Percentiles rank a stretch among this genome's conserved stretches.
Evolutionary conservation across 1,140 invertebrate species (phyloP).

Genomic region (Oryctes rhinoceros): DNA sequence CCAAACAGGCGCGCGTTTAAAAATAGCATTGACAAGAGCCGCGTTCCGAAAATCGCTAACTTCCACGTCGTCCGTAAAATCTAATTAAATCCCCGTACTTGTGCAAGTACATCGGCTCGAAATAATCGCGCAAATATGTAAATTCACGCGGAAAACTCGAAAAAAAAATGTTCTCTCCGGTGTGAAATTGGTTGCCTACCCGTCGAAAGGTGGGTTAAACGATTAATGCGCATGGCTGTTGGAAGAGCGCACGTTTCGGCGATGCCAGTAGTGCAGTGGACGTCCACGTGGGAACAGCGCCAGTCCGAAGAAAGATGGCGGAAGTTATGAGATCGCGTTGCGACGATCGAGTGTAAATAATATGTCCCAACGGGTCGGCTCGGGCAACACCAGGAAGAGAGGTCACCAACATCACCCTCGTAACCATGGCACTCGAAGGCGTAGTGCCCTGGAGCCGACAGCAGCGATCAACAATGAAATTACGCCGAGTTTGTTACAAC

Average conservation of each 20-base stretch:
- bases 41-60: no score
- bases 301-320: slow-evolving; percentile 62
- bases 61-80: no score
- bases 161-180: background rate
- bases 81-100: no score
- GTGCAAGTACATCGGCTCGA: no score
- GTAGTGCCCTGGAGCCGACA: slow-evolving; percentile 57
- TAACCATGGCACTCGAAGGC: slow-evolving; percentile 62
- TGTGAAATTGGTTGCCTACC: slow-evolving; percentile 46
- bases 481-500: slow-evolving; percentile 39
- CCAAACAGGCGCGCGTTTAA: no score
- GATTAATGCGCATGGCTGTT: background rate
- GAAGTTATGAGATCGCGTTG: slow-evolving; percentile 54
- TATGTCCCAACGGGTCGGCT: slow-evolving; percentile 67
- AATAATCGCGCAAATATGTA: no score
- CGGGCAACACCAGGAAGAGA: slow-evolving; percentile 71
- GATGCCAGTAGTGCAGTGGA: slow-evolving; percentile 42
- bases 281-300: slow-evolving; percentile 44
- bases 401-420: slow-evolving; percentile 82
- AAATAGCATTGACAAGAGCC: no score
- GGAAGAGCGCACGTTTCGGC: background rate
- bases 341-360: slow-evolving; percentile 46
- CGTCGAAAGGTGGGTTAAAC: background rate
- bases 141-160: no score
- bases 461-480: slow-evolving; percentile 1